Conservation (phyloP, 2,113 vertebrate species). For the Scomber scombrus region DNA sequence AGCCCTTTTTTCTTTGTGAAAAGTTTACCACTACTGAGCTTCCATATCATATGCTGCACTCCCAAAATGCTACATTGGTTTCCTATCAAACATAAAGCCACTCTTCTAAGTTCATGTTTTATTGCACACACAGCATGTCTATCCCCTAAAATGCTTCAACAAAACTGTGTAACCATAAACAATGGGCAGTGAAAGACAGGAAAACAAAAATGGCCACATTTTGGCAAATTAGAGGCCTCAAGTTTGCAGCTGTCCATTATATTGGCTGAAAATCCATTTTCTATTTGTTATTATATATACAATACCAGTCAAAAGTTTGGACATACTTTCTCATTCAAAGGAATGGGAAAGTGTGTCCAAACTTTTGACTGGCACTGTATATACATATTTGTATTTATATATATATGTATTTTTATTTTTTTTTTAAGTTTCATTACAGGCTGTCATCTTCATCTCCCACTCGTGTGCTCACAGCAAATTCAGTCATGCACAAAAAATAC, state of each 20-base stretch:
- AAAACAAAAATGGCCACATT: conserved; percentile 9
- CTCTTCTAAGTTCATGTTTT: conserved; percentile 29
- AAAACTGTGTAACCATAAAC: conserved; percentile 42
- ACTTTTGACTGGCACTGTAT: too few species aligned
- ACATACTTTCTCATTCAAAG: too few species aligned
- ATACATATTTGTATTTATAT: background rate
- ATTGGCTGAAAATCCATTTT: background rate
- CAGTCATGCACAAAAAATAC: conserved; percentile 71
- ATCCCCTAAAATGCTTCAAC: conserved; percentile 31
- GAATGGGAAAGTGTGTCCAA: too few species aligned
- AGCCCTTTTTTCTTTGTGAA: conserved; percentile 78
- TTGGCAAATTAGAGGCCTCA: conserved; percentile 28
- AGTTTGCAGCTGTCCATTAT: background rate
- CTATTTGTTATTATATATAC: background rate
- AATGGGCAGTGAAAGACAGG: conserved; percentile 29
- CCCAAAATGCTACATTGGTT: conserved; percentile 76
- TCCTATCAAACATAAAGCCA: conserved; percentile 35
- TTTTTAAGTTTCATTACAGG: conserved; percentile 4
- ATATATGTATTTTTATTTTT: background rate
- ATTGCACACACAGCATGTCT: conserved; percentile 34
- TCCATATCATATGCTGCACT: conserved; percentile 50
- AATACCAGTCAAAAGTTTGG: too few species aligned
- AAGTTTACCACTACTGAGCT: conserved; percentile 46
- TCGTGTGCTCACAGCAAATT: conserved; percentile 41
- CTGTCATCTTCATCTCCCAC: conserved; percentile 12